Base-by-base conservation (phyloP, 2,113 vertebrate genomes). In the Podocnemis expansa region DNA sequence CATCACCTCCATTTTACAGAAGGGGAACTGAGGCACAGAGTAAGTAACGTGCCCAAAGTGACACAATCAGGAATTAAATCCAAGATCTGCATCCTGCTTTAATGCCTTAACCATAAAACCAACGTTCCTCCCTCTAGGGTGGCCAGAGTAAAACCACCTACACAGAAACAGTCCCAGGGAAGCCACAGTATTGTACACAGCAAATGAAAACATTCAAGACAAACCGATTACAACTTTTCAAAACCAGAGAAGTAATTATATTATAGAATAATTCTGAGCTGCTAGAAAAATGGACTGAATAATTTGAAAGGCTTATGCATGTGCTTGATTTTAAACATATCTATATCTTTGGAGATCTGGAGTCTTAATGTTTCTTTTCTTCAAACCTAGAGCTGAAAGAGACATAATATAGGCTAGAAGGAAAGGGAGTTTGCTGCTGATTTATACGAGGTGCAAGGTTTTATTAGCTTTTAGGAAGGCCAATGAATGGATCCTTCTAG, bases 311-410 rank as follows among this genome's bases (percentile, higher is more conserved):
- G 25, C 70, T 96, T 87, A 87, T 54, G 34, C 45, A 56, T 41
- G n/a, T 75, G 29, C 76, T 89, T 95, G 38, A 41, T 94, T 91
- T 90, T 91, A 89, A 90, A 93, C 22, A 10, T 45, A 91, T 24
- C 93, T 84, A 34, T 67, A 24, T 78, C 83, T 85, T 82, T 95
- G 25, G 52, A 11, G 56, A 19, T 56, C 85, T 80, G 83, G 75
- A 13, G 47, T 89, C 49, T 85, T 52, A 27, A 17, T 10, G 0
- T 82, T 12, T 86, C 75, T 78, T 82, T 49, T 7, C 38, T 52
- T 52, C 51, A 52, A 52, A 80, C 12, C 8, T 38, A 88, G 47
- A 47, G 47, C 6, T 47, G 47, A 47, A 47, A 47, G 47, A 47
- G 47, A 47, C 47, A 47, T 8, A 10, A 6, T 47, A 12, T 5